phyloP scores from a whole-genome alignment of 2,797 vertebrate genomes.

The Podarcis siculus region DNA sequence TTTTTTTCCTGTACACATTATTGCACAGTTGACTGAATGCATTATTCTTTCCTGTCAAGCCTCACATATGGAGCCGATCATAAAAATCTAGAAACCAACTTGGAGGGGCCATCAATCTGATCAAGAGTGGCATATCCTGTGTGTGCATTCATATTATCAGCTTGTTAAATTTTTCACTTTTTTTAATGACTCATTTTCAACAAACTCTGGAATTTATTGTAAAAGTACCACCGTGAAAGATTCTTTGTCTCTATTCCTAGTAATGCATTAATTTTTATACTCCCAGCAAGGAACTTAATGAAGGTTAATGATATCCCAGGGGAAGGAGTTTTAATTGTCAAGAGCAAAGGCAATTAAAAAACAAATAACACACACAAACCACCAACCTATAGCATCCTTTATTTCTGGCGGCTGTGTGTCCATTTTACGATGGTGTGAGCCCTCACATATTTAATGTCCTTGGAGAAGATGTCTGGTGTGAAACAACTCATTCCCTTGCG shows the following conservation, averaged over 20 bases:
- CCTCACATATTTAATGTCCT: background rate
- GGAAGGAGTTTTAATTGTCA: constrained; percentile 66
- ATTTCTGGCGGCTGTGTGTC: background rate
- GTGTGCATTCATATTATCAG: constrained; percentile 1
- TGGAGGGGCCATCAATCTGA: constrained; percentile 26
- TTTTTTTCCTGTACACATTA: constrained; percentile 19
- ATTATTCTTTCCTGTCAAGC: constrained; percentile 48
- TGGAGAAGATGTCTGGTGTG: background rate
- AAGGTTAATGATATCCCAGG: constrained; percentile 64
- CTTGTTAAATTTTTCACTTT: constrained; percentile 35
- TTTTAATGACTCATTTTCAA: constrained; percentile 22
- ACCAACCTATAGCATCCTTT: background rate
- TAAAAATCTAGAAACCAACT: constrained; percentile 45
- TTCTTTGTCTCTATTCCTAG: constrained; percentile 19
- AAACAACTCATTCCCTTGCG: background rate
- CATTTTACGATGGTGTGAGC: constrained; percentile 4
- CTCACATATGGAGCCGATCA: rapidly evolving
- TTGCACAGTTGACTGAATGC: constrained; percentile 30
- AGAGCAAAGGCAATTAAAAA: constrained; percentile 59
- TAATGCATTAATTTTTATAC: constrained; percentile 46
- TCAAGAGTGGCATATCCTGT: constrained; percentile 6
- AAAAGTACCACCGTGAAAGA: constrained; percentile 20
- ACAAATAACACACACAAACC: background rate
- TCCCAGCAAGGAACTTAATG: constrained; percentile 53
- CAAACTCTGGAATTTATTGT: constrained; percentile 18